phyloP scores from a whole-genome alignment of 2,888 invertebrate species.

The Lasioglossum malachurum region DNA sequence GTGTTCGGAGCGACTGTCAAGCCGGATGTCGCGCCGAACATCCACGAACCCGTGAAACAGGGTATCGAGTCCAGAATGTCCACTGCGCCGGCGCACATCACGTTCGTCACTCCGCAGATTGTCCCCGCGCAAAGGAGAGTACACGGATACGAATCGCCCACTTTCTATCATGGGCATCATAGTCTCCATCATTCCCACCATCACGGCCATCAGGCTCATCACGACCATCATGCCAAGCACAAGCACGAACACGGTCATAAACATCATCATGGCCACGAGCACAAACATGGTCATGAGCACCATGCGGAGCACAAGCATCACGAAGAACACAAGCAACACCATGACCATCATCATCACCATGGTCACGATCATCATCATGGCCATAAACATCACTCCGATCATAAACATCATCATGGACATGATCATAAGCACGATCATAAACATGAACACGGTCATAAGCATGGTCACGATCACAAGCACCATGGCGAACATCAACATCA shows the following conservation, averaged over 20 bases:
- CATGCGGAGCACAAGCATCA: conserved; percentile 74
- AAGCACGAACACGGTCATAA: conserved; percentile 72
- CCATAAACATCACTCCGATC: conserved; percentile 72
- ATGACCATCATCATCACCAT: conserved; percentile 73
- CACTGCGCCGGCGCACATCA: conserved; percentile 24
- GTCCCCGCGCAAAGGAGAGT: conserved; percentile 37
- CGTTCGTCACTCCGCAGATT: conserved; percentile 47
- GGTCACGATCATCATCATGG: conserved; percentile 73
- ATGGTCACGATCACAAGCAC: conserved; percentile 75
- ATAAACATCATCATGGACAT: conserved; percentile 74
- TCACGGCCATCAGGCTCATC: conserved; percentile 75
- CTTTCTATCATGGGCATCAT: conserved; percentile 72
- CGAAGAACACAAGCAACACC: conserved; percentile 73
- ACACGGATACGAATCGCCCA: conserved; percentile 50
- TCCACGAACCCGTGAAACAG: conserved; percentile 46
- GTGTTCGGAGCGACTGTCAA: conserved; percentile 48
- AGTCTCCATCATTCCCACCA: conserved; percentile 72
- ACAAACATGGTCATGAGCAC: conserved; percentile 77
- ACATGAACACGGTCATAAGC: conserved; percentile 73
- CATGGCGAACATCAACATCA: conserved; percentile 75
- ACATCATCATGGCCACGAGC: conserved; percentile 74
- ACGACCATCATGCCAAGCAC: conserved; percentile 72
- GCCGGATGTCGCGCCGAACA: conserved; percentile 39
- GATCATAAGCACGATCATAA: conserved; percentile 73
- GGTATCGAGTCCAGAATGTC: conserved; percentile 51